Evolutionary conservation across 2,888 invertebrate genomes (phyloP), one percentile per base, ranked within the genome.

Genomic region (Tridacna gigas): DNA sequence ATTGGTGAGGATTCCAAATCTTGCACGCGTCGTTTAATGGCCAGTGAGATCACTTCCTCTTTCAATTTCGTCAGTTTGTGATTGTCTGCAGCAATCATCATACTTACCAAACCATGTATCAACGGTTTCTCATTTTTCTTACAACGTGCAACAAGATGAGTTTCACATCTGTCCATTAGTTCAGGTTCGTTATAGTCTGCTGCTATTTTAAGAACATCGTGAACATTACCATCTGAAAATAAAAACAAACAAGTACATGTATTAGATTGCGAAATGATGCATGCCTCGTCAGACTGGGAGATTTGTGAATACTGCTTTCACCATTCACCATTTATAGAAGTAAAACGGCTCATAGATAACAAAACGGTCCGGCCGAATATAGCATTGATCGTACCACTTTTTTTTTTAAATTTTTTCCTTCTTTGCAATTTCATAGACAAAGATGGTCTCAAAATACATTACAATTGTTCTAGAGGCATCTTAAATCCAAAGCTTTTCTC

Each of bases 1-100:
- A 86, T 82, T 12, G 88, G 88, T 45, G 88, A 88, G 26, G 85
- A 82, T 63, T 88, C 88, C 25, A 88, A 80, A 71, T 88, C 88
- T 48, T 86, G 78, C 28, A 82, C 85, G 73, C 86, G 85, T 45
- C 88, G 77, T 51, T 88, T 88, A 37, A 88, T 71, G 13, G 88
- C 88, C 9, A 88, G 67, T 76, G 85, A 80, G 2, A 88, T 69
- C n/a, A 85, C 85, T 78, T 80, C 85, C 61, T 85, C 88, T 66
- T 86, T 85, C 3, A 88, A 78, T 74, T 83, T 83, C 7, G 77
- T 47, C 4, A 88, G 80, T 69, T 85, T 85, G 76, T 88, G 84
- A 80, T 85, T 88, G 65, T 88, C 88, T 0, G 88, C 88, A 18
- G 85, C 88, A 37, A 81, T 77, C 15, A 88, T 75, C 83, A 88